Evolutionary conservation across 2,797 vertebrate species (phyloP).

Genomic region (Chaunax sp.): DNA sequence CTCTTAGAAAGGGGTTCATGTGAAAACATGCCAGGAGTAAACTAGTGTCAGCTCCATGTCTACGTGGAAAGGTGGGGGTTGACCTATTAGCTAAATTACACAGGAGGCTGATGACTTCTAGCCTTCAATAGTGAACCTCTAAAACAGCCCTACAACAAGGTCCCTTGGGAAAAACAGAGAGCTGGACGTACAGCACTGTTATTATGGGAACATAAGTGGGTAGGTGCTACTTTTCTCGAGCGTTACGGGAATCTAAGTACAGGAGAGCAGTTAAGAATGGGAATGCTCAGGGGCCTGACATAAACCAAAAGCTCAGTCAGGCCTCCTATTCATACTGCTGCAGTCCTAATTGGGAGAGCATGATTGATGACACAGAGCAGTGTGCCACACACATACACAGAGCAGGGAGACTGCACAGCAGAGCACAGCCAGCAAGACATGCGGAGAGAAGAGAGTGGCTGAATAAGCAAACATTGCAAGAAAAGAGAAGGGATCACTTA

Average conservation of each 20-base stretch:
- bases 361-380: constrained; percentile 76
- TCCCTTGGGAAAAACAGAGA: constrained; percentile 48
- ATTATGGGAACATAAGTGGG: constrained; percentile 63
- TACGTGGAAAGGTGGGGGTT: constrained; percentile 25
- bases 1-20: constrained; percentile 42
- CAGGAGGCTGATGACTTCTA: constrained; percentile 43
- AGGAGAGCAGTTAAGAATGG: constrained; percentile 50
- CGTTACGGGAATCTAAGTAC: constrained; percentile 63
- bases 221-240: constrained; percentile 59
- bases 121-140: constrained; percentile 38
- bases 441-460: constrained; percentile 59
- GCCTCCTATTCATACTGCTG: constrained; percentile 62
- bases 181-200: constrained; percentile 51
- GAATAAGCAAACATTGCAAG: constrained; percentile 67
- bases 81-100: constrained; percentile 68
- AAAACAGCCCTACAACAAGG: constrained; percentile 39
- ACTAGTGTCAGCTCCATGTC: constrained; percentile 22
- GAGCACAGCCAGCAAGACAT: constrained; percentile 67
- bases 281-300: constrained; percentile 46
- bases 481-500: constrained; percentile 57
- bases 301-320: constrained; percentile 59
- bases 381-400: constrained; percentile 68
- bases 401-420: constrained; percentile 57
- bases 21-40: constrained; percentile 33
- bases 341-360: constrained; percentile 73